phyloP scores from a whole-genome alignment of 2,113 vertebrate species.

The Forbesichthys papilliferus region DNA sequence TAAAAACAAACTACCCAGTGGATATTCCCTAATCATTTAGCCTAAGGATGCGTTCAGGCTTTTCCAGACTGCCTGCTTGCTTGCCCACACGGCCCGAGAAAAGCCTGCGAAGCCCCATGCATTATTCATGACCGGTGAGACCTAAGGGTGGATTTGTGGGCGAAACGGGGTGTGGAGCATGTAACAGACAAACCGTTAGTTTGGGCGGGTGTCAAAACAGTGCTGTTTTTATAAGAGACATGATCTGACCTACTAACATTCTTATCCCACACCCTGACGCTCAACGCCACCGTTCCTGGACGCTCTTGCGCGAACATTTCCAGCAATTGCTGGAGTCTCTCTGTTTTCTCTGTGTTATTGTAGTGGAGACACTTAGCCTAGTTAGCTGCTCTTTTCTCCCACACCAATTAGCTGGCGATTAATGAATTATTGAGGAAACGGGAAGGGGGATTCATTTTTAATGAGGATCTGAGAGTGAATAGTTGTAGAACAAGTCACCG shows the following conservation, averaged over 20 bases:
- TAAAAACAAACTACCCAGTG: constrained; percentile 18
- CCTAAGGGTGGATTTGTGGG: constrained; percentile 24
- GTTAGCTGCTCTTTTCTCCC: constrained; percentile 74
- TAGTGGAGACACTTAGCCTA: constrained; percentile 68
- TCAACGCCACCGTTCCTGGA: constrained; percentile 1
- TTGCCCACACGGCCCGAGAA: constrained; percentile 43
- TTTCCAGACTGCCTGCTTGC: constrained; percentile 26
- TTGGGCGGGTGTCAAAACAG: constrained; percentile 25
- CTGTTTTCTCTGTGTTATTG: constrained; percentile 34
- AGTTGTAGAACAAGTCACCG: constrained; percentile 76
- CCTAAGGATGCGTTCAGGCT: constrained; percentile 46
- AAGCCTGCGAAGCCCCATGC: constrained; percentile 14
- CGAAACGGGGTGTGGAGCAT: constrained; percentile 34
- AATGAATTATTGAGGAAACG: constrained; percentile 80
- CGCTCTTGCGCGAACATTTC: constrained; percentile 40
- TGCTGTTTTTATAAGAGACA: constrained; percentile 27
- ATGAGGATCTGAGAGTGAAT: constrained; percentile 73
- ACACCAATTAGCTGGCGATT: constrained; percentile 77
- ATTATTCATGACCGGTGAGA: constrained; percentile 43
- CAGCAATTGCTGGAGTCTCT: constrained; percentile 26
- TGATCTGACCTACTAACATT: constrained; percentile 53
- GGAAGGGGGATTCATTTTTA: constrained; percentile 72
- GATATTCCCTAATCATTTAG: constrained; percentile 53
- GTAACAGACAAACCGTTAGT: constrained; percentile 20
- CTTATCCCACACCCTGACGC: background rate